Evolutionary conservation across 2,113 vertebrate genomes (phyloP), one percentile per base, ranked within the genome.

Genomic region (Pungitius pungitius): DNA sequence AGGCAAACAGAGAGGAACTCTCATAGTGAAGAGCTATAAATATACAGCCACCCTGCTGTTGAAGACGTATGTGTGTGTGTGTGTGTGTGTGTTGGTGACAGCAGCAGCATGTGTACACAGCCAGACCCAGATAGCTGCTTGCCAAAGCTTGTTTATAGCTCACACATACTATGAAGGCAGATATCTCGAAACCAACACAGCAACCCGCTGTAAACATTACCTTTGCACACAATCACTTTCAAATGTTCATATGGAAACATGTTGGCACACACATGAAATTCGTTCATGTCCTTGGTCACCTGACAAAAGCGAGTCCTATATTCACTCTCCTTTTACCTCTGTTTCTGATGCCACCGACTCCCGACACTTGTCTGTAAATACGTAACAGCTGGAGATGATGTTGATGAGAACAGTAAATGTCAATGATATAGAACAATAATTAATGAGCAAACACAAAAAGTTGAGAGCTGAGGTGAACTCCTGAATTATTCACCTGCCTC

Each of bases 11-110:
- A 47, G 73, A 47, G 30, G 26, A 68, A 77, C 40, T 85, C 83
- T 64, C 82, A 1, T 0, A 18, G 68, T 77, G 68, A 68, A 37
- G 17, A 37, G 49, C 75, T 90, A 87, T 79, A 84, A 91, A 90
- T 90, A 88, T 3, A 64, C 37, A 70, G 11, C 47, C 0, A 51
- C 61, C 61, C 78, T 69, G 45, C 55, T 84, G 81, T 40, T 43
- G 30, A 54, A 37, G 65, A 59, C 59, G 20, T 63, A 68, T 74
- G 33, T 35, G 45, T 49, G 30, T 37, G 35, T 58, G 64, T 73
- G 40, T 51, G 37, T 49, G 58, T 69, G 73, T 40, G 43, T 71
- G 51, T 57, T 18, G 11, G 24, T 58, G 54, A 62, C 18, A 65
- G 39, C 43, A 55, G 66, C 54, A 70, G 35, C 27, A 56, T 51